Percentiles rank a stretch among this genome's conserved stretches.
phyloP scores from a whole-genome alignment of 2,888 invertebrate species.

The Drosophila putrida region DNA sequence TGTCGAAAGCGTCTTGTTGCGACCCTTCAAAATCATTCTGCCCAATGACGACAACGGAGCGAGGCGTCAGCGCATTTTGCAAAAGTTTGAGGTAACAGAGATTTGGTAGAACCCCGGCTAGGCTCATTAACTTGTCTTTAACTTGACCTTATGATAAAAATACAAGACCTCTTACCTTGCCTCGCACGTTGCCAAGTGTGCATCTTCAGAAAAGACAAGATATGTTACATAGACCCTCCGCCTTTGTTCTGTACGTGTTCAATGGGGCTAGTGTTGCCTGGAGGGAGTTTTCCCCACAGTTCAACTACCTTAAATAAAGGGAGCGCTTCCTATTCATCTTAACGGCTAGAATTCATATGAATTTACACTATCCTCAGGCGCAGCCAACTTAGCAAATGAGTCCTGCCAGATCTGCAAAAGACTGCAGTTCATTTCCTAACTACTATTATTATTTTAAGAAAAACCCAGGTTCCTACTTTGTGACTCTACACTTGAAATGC shows the following conservation, averaged over 20 bases:
- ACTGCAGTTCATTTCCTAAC: not conserved
- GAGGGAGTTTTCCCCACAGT: conserved; percentile 34
- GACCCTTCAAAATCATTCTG: conserved; percentile 83
- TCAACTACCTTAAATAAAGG: conserved; percentile 44
- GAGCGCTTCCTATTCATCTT: not conserved
- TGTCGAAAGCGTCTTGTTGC: conserved; percentile 81
- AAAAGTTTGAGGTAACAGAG: conserved; percentile 84
- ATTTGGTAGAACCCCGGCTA: conserved; percentile 76
- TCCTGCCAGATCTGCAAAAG: conserved; percentile 9
- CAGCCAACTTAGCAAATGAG: conserved; percentile 18
- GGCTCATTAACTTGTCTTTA: conserved; percentile 46
- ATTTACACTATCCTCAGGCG: not conserved
- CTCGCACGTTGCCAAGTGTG: conserved; percentile 34
- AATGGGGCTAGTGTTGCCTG: conserved; percentile 70
- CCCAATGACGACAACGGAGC: conserved; percentile 81
- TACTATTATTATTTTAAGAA: not conserved
- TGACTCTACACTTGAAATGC: conserved; percentile 49
- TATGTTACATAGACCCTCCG: conserved; percentile 10
- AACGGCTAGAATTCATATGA: not conserved
- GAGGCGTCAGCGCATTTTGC: conserved; percentile 82
- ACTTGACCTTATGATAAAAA: conserved; percentile 65
- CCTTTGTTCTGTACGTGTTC: conserved; percentile 68
- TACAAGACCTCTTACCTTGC: not conserved
- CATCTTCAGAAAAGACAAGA: conserved; percentile 46
- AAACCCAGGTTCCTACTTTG: not conserved